Base-by-base conservation (phyloP, 92 coral and sea anemone species). In the Diadumene lineata region DNA sequence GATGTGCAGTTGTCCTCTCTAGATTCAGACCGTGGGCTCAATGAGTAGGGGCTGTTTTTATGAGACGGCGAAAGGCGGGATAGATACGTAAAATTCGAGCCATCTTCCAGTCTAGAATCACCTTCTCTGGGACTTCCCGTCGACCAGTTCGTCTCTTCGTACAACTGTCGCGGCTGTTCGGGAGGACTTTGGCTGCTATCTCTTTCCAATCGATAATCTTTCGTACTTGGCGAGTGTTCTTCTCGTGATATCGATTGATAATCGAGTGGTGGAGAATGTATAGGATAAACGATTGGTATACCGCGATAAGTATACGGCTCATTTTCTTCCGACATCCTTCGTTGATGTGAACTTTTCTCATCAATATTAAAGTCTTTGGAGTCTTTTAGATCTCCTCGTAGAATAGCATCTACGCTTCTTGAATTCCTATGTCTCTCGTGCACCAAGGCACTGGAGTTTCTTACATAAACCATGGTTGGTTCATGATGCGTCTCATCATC, bases 241-340 rank as follows among this genome's bases (percentile, higher is more conserved):
- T 60, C 72, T 43, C 69, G 55, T 30, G 50, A 23, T 43, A 46
- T 60, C 79, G 79, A 74, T 60, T 50, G 79, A 74, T 74, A 68
- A 31, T 68, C 75, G 31, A 66, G 56, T 63, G 68, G 75, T 16
- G 64, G 82, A 8, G 74, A 67, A 16, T 68, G 75, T 31, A 78
- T 78, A 1, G 82, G 82, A 66, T 78, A 78, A 22, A 78, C 75
- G 1, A 78, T 68, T 2, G 82, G 82, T 17, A 78, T n/a, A n/a
- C n/a, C 76, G 33, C 82, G 63, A 27, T 66, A 66, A 0, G 81
- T 64, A 62, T 24, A 74, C 1, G 69, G 7, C 29, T 74, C 81
- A 25, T 27, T 65, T 10, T 29, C 70, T 25, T 64, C 73, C n/a
- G 81, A 50, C 15, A 30, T 25, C 11, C 65, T 34, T 72, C 23